Base-by-base conservation (phyloP, 2,797 vertebrate species). In the Dromococcyx pavoninus region DNA sequence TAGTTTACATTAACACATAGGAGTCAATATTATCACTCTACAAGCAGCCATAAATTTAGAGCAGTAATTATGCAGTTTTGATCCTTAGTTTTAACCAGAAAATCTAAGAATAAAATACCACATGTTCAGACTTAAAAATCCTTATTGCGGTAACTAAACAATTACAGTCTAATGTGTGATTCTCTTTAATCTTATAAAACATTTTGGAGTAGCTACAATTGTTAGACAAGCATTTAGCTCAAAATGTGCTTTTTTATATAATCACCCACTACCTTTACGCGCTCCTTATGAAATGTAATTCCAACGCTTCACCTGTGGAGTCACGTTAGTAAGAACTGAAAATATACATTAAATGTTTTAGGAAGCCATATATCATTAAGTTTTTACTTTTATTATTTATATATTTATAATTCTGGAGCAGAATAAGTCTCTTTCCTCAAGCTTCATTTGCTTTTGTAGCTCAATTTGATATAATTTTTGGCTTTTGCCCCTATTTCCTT, bases 21-120 rank as follows among this genome's bases (percentile, higher is more conserved):
- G 67, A 92, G 78, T 58, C 43, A 75, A 32, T 86, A 54, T 93
- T 80, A 74, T 94, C 89, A 61, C 93, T 82, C 8, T 76, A 56
- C 54, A 91, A 92, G 66, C 77, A 94, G 80, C 54, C 67, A 30
- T 89, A 93, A 80, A 86, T 96, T 85, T 88, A 70, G 67, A 91
- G 75, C 74, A 88, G 91, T 91, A 93, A 92, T 93, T 95, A 90
- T 43, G 54, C 61, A 94, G 18, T 93, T 97, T 95, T 66, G 48
- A 78, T 94, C 85, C 78, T 87, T 89, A 37, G 54, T 91, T 85
- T 95, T 86, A 89, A 86, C 51, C 60, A 88, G 66, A 81, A 78
- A 41, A 33, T 70, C 73, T 65, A 79, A 81, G 65, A 88, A 91
- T 91, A 93, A 93, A 86, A 23, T 72, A n/a, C 93, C 54, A 51